Evolutionary conservation across 2,797 vertebrate species (phyloP), one percentile per base, ranked within the genome.

Genomic region (Micrastur ruficollis): DNA sequence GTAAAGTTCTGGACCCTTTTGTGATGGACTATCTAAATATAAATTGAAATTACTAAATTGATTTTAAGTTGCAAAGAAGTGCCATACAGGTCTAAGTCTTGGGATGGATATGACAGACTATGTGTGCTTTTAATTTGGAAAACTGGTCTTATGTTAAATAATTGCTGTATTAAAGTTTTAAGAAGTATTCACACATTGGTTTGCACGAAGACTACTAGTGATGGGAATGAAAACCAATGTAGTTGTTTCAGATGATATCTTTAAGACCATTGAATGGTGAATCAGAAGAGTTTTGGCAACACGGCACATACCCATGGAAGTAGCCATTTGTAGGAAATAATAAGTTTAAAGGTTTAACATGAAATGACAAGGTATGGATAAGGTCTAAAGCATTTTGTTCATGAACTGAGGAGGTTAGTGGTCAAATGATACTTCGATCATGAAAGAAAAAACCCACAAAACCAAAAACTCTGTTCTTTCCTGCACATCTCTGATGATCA

Each of bases 1-100:
- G 52, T 85, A 90, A 27, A 82, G 93, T 92, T 89, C 68, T 83
- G 70, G 42, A 44, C 27, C 95, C 49, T 71, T 88, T 55, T 59
- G 8, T 74, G 82, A 56, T 71, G 92, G 86, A 61, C 84, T 93
- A 16, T 82, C 63, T 95, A 92, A 93, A 79, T 89, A 85, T 75
- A 92, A 93, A 91, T 85, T 56, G 92, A 93, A 93, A 79, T 62
- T 21, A 80, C 52, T 81, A 73, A 73, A 80, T 89, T 73, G n/a
- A 38, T 76, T 86, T 93, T 66, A 71, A 81, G 34, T 75, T 2
- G 0, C 76, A 61, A 32, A 31, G 29, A 83, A 93, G 7, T 59
- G 23, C 58, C 19, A n/a, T 76, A 46, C 0, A 1, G 23, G 38
- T 59, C 2, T 38, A 85, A 82, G 40, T 82, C 56, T 58, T 68